These are phyloP conservation scores for Mesorhabditis sp. DNA, from an alignment of 2,888 invertebrate species.

Conservation along the genomic window DNA sequence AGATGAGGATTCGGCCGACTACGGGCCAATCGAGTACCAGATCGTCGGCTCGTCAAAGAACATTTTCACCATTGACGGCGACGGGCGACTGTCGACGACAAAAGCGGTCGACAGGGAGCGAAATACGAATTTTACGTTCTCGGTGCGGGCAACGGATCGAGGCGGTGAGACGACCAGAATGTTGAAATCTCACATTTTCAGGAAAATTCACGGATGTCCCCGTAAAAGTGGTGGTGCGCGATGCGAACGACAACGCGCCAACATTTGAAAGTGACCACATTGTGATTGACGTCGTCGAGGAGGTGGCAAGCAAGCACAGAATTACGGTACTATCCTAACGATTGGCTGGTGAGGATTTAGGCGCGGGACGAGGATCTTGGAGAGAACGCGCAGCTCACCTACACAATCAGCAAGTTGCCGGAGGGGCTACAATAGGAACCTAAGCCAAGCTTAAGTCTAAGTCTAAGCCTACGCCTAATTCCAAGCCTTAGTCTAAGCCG, in stretches of 20 bases:
- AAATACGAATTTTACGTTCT: slow-evolving; percentile 23
- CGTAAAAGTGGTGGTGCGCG: slow-evolving; percentile 46
- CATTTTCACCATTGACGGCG: slow-evolving; percentile 23
- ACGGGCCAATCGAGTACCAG: slow-evolving; percentile 2
- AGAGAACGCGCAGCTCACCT: slow-evolving; percentile 23
- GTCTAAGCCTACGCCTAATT: too few species aligned
- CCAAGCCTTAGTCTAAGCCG: too few species aligned
- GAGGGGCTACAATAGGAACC: slow-evolving; percentile 23
- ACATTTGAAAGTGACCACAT: slow-evolving; percentile 28
- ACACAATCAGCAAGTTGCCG: slow-evolving; percentile 19
- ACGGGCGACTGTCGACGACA: slow-evolving; percentile 23
- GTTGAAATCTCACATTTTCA: slow-evolving; percentile 7
- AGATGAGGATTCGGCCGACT: neutral
- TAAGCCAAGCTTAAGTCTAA: too few species aligned
- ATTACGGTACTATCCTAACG: slow-evolving; percentile 15
- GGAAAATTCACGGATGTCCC: slow-evolving; percentile 21
- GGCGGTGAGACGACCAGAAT: slow-evolving; percentile 16
- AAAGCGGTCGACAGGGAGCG: slow-evolving; percentile 33
- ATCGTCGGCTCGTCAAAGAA: slow-evolving; percentile 17
- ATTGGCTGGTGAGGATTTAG: slow-evolving; percentile 2
- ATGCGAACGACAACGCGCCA: slow-evolving; percentile 54
- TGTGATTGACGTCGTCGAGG: slow-evolving; percentile 25
- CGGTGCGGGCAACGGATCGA: slow-evolving; percentile 28
- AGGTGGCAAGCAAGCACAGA: slow-evolving; percentile 24
- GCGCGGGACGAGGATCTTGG: slow-evolving; percentile 25